These are phyloP conservation scores for Oophaga sylvatica DNA, from an alignment of 2,797 vertebrate species.

Conservation along the genomic window DNA sequence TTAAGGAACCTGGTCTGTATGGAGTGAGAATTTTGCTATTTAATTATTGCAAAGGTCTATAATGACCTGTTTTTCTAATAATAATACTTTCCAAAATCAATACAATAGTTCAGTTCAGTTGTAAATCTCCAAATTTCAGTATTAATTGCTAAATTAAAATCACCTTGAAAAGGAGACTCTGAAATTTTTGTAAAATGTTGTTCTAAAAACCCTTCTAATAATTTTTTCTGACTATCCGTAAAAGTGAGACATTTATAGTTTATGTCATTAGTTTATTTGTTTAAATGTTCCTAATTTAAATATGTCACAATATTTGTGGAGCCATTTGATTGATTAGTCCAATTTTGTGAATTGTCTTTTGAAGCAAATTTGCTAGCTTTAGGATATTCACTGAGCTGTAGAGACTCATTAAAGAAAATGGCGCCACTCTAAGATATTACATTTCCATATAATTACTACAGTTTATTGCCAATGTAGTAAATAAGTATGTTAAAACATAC, in stretches of 20 bases:
- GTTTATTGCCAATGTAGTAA: background rate
- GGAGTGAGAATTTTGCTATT: background rate
- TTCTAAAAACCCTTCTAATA: background rate
- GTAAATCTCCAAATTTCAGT: background rate
- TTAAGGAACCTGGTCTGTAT: background rate
- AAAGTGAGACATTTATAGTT: conserved; percentile 1
- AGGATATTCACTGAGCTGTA: background rate
- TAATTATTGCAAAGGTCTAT: background rate
- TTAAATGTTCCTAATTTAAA: background rate
- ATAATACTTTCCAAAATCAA: background rate
- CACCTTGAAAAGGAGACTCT: background rate
- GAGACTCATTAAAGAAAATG: background rate
- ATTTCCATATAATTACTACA: background rate
- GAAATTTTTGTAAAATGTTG: background rate
- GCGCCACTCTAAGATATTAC: background rate
- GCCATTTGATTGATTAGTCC: background rate
- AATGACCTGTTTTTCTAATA: background rate
- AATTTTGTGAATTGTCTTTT: conserved; percentile 9
- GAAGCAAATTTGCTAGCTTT: conserved; percentile 2
- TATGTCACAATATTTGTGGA: conserved; percentile 3
- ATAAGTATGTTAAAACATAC: background rate
- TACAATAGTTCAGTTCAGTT: background rate
- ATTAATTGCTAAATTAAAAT: background rate
- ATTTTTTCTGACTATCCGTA: background rate
- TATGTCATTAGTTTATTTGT: background rate